phyloP scores from a whole-genome alignment of 2,113 vertebrate genomes.

The Tringa solitaria region DNA sequence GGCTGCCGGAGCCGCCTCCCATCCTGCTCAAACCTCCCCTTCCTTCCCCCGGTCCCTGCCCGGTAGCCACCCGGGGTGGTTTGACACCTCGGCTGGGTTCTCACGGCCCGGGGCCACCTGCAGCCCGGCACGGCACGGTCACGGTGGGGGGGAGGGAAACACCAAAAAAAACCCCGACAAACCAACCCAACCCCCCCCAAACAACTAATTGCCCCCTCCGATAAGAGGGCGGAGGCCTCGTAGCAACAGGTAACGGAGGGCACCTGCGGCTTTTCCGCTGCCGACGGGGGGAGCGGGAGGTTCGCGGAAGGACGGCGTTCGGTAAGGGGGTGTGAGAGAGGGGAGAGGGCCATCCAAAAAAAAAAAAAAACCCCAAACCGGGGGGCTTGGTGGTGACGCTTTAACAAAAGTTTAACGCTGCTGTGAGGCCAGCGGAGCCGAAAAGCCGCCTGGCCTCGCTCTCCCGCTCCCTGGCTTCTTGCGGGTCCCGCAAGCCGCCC shows the following conservation, averaged over 20 bases:
- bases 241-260: conserved; percentile 31
- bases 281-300: neutral
- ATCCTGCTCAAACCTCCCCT: neutral
- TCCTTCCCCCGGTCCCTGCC: neutral
- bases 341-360: neutral
- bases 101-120: neutral
- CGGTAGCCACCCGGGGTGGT: neutral
- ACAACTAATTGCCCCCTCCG: neutral
- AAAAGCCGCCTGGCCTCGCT: neutral
- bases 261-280: neutral
- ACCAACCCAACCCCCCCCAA: too few relatives aligned
- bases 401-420: neutral
- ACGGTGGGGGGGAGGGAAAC: neutral
- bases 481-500: neutral
- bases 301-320: neutral
- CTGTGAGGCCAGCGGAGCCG: neutral
- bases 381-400: fast-evolving
- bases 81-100: neutral
- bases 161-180: neutral
- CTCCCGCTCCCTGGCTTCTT: neutral
- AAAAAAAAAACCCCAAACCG: too few relatives aligned
- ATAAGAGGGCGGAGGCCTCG: neutral
- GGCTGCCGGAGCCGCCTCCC: neutral
- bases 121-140: neutral
- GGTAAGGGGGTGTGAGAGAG: neutral